Percentiles rank a stretch among this genome's conserved stretches.
phyloP scores from a whole-genome alignment of 2,113 vertebrate genomes.

The Hippocampus barbouri region DNA sequence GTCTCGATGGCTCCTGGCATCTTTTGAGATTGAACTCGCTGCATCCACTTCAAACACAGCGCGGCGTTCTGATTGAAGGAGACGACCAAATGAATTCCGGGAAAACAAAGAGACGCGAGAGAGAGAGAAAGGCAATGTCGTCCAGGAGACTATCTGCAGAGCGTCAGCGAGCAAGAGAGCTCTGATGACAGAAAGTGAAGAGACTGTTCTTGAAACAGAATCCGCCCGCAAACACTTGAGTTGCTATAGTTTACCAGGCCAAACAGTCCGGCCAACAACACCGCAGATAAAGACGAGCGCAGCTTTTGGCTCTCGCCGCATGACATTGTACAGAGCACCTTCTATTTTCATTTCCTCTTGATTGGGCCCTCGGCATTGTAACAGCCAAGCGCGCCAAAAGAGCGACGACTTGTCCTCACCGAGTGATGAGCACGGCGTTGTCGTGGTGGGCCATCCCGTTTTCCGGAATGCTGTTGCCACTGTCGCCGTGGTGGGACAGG shows the following conservation, averaged over 20 bases:
- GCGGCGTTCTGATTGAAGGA: not conserved
- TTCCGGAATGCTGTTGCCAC: constrained; percentile 98
- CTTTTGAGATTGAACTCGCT: no score
- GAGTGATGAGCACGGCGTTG: constrained; percentile 98
- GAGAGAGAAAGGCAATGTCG: not conserved
- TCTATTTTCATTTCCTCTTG: constrained; percentile 38
- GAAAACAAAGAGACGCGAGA: not conserved
- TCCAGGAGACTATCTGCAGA: constrained; percentile 43
- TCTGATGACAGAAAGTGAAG: constrained; percentile 27
- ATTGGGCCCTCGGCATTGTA: not conserved
- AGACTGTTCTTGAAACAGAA: not conserved
- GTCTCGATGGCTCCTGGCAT: no score
- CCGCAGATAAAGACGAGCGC: constrained; percentile 55
- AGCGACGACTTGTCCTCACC: constrained; percentile 71
- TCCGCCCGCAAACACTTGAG: constrained; percentile 12
- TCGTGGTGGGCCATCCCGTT: constrained; percentile 99
- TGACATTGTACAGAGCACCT: constrained; percentile 42
- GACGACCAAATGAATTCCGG: not conserved
- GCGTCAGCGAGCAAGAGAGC: constrained; percentile 24
- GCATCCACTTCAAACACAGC: no score
- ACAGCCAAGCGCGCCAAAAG: not conserved
- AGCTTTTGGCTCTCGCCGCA: constrained; percentile 15
- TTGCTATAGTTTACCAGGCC: constrained; percentile 51
- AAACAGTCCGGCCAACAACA: constrained; percentile 57
- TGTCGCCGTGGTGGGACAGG: constrained; percentile 92